phyloP scores from a whole-genome alignment of 2,888 invertebrate genomes.

The Torymus auratus region DNA sequence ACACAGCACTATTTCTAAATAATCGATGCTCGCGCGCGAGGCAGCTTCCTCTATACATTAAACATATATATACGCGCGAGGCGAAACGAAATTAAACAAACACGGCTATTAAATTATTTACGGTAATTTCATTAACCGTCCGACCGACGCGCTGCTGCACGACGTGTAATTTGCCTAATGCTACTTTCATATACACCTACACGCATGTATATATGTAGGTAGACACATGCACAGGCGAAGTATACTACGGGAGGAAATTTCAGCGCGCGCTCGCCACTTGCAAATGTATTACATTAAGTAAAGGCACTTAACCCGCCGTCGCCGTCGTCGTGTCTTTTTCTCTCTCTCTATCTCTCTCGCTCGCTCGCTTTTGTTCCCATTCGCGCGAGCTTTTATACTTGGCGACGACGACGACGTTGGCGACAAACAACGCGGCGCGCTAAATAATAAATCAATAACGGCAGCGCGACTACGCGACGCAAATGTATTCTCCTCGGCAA shows the following conservation, averaged over 20 bases:
- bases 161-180: conserved; percentile 33
- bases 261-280: conserved; percentile 21
- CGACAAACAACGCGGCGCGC: conserved; percentile 59
- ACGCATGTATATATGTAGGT: background rate
- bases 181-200: background rate
- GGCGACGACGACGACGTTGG: background rate
- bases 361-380: conserved; percentile 26
- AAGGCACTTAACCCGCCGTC: conserved; percentile 35
- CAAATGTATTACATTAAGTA: conserved; percentile 44
- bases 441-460: conserved; percentile 72
- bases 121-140: background rate
- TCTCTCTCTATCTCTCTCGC: background rate
- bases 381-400: conserved; percentile 25
- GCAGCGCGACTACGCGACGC: conserved; percentile 56
- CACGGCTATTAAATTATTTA: background rate
- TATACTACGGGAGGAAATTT: conserved; percentile 15
- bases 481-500: no score
- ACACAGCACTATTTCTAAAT: no score
- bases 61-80: background rate
- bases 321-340: conserved; percentile 10
- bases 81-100: background rate
- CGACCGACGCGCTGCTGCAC: background rate
- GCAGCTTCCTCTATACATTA: background rate
- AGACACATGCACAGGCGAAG: background rate
- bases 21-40: no score